phyloP scores from a whole-genome alignment of 2,797 vertebrate genomes.

The Podarcis siculus region DNA sequence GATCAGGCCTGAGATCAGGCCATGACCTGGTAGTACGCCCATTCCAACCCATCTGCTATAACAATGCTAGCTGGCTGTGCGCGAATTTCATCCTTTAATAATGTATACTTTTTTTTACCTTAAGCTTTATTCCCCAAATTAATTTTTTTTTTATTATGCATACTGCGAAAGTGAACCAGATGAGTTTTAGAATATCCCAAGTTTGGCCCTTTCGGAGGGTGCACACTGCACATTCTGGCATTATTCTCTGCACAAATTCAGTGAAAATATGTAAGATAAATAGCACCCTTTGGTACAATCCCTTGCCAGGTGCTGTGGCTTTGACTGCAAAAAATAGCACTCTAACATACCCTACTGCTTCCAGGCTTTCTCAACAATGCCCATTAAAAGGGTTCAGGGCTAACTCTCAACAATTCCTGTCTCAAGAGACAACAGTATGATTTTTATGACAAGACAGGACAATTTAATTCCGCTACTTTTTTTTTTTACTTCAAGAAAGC shows the following conservation, averaged over 20 bases:
- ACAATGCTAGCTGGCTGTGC: neutral
- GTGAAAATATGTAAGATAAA: neutral
- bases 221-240: too few species aligned
- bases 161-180: neutral
- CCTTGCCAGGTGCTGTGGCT: neutral
- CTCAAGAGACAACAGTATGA: neutral
- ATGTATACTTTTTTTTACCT: neutral
- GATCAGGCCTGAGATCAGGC: too few species aligned
- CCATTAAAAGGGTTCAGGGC: neutral
- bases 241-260: neutral
- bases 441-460: neutral
- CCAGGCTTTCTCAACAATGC: neutral
- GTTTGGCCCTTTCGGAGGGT: neutral
- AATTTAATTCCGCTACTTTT: conserved; percentile 2
- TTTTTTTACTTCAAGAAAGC: neutral
- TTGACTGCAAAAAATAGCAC: neutral
- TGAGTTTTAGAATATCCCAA: neutral
- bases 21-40: too few species aligned
- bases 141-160: neutral
- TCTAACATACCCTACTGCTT: neutral
- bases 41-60: neutral
- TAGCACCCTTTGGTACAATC: neutral
- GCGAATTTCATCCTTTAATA: neutral
- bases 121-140: too few species aligned
- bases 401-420: neutral